A percentile compares a stretch with the other conserved stretches of the same genome.
phyloP scores from a whole-genome alignment of 2,888 invertebrate genomes.

The Hanleya hanleyi region DNA sequence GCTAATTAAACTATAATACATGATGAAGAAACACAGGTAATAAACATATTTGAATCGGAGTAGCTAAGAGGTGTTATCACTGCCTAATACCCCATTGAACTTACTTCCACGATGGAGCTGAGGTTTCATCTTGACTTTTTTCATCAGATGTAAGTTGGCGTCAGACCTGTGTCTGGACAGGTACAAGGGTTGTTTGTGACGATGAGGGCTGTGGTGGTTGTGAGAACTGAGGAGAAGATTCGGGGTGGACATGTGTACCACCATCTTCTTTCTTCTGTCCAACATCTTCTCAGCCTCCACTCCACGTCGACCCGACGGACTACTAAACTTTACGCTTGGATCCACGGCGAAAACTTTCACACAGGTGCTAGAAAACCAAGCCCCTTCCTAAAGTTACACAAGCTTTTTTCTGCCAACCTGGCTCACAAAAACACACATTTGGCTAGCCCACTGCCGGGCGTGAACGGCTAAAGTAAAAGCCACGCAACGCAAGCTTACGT shows the following conservation, averaged over 20 bases:
- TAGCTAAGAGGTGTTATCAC: no score
- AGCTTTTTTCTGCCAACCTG: no score
- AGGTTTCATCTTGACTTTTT: neutral
- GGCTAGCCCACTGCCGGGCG: no score
- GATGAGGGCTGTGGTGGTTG: neutral
- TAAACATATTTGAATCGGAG: no score
- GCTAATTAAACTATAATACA: no score
- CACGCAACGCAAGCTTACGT: no score
- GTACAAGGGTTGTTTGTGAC: neutral
- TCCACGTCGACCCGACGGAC: neutral
- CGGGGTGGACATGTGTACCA: conserved; percentile 1
- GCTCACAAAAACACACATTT: no score
- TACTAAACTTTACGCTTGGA: neutral
- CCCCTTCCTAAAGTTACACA: no score
- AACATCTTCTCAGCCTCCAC: neutral
- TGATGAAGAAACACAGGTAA: no score
- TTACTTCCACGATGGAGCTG: neutral
- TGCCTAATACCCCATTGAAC: no score
- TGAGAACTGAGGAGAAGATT: neutral
- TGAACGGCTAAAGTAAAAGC: no score
- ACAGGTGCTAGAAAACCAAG: no score
- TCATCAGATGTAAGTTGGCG: neutral
- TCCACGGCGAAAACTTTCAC: conserved; percentile 2
- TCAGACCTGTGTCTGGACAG: neutral
- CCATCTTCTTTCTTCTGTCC: conserved; percentile 1